Evolutionary conservation across 2,113 vertebrate genomes (phyloP).

Genomic region (Thamnophis sirtalis): DNA sequence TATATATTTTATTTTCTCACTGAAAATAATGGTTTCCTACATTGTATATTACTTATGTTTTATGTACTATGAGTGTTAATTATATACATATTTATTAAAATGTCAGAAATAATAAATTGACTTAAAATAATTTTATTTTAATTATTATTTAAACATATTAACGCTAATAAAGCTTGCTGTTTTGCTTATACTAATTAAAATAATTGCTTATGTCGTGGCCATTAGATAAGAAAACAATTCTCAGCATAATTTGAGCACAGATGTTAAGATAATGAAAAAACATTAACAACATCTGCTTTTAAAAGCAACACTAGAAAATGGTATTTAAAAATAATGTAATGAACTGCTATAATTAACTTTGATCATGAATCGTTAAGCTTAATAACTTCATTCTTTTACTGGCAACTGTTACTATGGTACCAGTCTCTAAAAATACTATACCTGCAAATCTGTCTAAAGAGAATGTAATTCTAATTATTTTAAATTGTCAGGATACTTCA

Average conservation of each 20-base stretch:
- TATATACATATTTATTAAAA: neutral
- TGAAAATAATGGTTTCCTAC: neutral
- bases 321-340: neutral
- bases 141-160: neutral
- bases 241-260: neutral
- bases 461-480: neutral
- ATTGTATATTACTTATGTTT: neutral
- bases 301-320: neutral
- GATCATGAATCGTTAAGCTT: neutral
- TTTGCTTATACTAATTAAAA: neutral
- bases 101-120: neutral
- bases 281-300: neutral
- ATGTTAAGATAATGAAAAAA: neutral
- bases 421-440: neutral
- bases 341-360: neutral
- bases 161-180: neutral
- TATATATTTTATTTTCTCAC: neutral
- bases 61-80: neutral
- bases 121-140: neutral
- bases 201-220: neutral
- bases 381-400: neutral
- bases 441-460: neutral
- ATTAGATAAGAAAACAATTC: neutral
- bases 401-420: neutral
- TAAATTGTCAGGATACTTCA: neutral